phyloP scores from a whole-genome alignment of 2,888 invertebrate genomes.

The Escarpia spicata region DNA sequence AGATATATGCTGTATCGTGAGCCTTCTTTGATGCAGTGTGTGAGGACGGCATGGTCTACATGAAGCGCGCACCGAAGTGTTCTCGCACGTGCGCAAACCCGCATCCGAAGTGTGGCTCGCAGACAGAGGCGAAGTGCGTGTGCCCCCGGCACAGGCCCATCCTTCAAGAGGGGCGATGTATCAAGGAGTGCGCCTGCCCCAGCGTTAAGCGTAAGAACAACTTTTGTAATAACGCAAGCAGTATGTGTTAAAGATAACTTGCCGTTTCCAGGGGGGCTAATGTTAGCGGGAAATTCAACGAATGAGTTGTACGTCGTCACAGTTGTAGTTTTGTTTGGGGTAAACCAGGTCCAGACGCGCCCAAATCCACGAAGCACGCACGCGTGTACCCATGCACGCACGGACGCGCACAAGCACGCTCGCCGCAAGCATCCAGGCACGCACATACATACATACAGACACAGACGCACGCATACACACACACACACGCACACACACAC shows the following conservation, averaged over 20 bases:
- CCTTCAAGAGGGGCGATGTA: background rate
- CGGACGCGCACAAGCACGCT: slow-evolving; percentile 3
- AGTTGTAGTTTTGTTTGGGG: too few species aligned
- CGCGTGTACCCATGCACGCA: background rate
- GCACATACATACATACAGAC: slow-evolving; percentile 27
- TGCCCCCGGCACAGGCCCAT: background rate
- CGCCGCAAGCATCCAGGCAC: slow-evolving; percentile 27
- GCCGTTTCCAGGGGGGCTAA: too few species aligned
- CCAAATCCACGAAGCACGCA: too few species aligned
- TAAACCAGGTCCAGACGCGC: background rate
- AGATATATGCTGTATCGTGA: too few species aligned
- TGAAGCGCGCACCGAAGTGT: background rate
- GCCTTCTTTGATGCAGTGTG: background rate
- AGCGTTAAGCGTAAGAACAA: background rate
- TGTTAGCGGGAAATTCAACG: too few species aligned
- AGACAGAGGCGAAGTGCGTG: background rate
- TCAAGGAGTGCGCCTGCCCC: background rate
- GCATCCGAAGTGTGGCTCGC: background rate
- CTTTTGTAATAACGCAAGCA: background rate
- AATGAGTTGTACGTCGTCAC: too few species aligned
- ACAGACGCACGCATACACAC: background rate
- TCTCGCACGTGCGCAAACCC: background rate
- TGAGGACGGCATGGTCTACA: background rate
- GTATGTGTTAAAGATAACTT: background rate
- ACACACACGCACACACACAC: background rate